phyloP scores from a whole-genome alignment of 2,113 vertebrate species.

The Ranitomeya variabilis region DNA sequence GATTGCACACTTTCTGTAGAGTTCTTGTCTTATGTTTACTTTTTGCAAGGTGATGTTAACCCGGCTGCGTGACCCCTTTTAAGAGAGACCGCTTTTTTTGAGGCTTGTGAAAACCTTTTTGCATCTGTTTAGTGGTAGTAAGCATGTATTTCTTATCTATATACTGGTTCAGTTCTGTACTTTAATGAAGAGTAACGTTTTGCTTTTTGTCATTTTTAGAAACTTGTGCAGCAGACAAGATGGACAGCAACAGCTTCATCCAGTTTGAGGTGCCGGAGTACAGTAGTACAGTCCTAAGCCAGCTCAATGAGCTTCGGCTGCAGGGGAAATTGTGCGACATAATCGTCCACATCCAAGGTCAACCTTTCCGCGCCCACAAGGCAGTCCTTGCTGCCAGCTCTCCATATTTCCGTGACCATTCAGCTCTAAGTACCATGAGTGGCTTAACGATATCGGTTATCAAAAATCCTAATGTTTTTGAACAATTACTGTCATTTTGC shows the following conservation, averaged over 20 bases:
- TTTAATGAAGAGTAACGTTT: neutral
- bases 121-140: neutral
- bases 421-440: conserved; percentile 95
- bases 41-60: too few species aligned
- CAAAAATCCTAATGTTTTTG: conserved; percentile 96
- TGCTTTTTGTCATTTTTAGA: conserved; percentile 62
- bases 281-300: conserved; percentile 95
- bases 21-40: too few species aligned
- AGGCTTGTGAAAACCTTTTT: neutral
- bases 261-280: conserved; percentile 99
- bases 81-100: too few species aligned
- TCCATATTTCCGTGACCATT: conserved; percentile 98
- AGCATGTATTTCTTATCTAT: neutral
- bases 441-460: conserved; percentile 98
- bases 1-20: too few species aligned
- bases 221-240: conserved; percentile 78
- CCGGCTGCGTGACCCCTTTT: too few species aligned
- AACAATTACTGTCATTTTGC: conserved; percentile 96
- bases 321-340: conserved; percentile 98
- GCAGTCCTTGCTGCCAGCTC: conserved; percentile 96
- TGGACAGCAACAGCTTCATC: conserved; percentile 97
- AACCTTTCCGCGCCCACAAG: conserved; percentile 95
- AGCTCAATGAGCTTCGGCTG: conserved; percentile 93
- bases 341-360: conserved; percentile 97
- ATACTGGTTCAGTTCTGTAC: neutral